phyloP scores from a whole-genome alignment of 2,888 invertebrate genomes.

The Zonitis immaculata region DNA sequence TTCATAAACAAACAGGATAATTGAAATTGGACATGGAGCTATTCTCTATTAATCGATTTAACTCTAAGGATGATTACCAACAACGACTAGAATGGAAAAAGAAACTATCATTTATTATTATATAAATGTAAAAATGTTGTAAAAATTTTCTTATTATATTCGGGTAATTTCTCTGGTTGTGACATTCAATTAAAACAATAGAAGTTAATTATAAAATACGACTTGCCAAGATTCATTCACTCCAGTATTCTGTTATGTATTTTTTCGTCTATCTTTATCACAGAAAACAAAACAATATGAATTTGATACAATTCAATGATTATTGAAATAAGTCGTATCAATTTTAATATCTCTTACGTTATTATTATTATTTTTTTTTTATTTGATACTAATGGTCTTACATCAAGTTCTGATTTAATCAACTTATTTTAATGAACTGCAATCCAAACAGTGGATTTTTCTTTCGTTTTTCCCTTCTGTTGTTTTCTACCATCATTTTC shows the following conservation, averaged over 20 bases:
- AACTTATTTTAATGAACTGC: conserved; percentile 3
- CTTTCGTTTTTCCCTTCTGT: neutral
- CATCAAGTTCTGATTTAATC: neutral
- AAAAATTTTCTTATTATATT: conserved; percentile 16
- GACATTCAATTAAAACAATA: conserved; percentile 23
- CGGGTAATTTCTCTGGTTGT: conserved; percentile 16
- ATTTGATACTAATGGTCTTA: neutral
- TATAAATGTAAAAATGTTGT: neutral
- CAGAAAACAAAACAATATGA: conserved; percentile 4
- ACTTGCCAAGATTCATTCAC: conserved; percentile 10
- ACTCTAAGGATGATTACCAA: neutral
- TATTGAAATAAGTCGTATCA: conserved; percentile 1
- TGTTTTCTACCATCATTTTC: neutral
- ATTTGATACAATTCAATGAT: conserved; percentile 9
- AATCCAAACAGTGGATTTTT: neutral
- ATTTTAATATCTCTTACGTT: conserved; percentile 6
- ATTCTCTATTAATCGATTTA: conserved; percentile 13
- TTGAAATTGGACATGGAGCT: conserved; percentile 11
- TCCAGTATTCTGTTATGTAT: conserved; percentile 3
- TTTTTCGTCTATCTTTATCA: conserved; percentile 4
- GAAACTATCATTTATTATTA: too few species aligned
- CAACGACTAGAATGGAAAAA: too few species aligned
- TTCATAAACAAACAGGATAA: conserved; percentile 16
- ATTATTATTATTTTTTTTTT: neutral
- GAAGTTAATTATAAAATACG: conserved; percentile 21